Conservation (phyloP, 2,797 vertebrate species). For the Arctocebus calabarensis region DNA sequence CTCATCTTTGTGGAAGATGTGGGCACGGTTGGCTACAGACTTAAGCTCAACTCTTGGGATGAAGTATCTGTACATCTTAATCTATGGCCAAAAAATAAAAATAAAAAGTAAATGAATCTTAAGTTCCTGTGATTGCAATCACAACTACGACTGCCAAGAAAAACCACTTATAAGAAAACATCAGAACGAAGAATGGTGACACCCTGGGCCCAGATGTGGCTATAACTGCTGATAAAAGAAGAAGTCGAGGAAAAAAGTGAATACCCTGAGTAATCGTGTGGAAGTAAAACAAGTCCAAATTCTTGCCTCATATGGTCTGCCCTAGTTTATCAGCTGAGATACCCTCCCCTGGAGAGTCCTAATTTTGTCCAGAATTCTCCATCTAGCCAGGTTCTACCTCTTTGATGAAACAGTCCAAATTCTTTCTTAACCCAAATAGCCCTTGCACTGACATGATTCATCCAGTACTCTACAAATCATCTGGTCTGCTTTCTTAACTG, state of each 20-base stretch:
- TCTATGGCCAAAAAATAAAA: conserved; percentile 32
- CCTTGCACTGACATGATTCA: background rate
- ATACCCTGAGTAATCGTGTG: background rate
- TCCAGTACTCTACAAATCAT: background rate
- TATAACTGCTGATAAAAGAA: background rate
- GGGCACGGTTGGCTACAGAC: background rate
- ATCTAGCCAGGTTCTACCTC: background rate
- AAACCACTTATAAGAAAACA: background rate
- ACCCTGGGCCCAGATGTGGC: background rate
- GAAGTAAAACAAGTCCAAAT: background rate
- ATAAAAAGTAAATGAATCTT: conserved; percentile 25
- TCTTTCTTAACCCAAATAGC: background rate
- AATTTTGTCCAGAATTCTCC: background rate
- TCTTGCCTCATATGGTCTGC: background rate
- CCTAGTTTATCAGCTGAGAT: background rate
- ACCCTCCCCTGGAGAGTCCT: background rate
- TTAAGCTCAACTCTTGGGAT: background rate
- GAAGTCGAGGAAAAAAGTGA: background rate
- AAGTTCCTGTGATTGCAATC: background rate
- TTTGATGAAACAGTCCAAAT: background rate
- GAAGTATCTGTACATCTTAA: conserved; percentile 42
- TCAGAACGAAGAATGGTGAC: background rate
- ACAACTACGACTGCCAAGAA: background rate
- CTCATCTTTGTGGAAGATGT: background rate
- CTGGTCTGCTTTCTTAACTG: background rate